Evolutionary conservation across 1,140 invertebrate genomes (phyloP), one percentile per base, ranked within the genome.

Genomic region (Orchesella cincta): DNA sequence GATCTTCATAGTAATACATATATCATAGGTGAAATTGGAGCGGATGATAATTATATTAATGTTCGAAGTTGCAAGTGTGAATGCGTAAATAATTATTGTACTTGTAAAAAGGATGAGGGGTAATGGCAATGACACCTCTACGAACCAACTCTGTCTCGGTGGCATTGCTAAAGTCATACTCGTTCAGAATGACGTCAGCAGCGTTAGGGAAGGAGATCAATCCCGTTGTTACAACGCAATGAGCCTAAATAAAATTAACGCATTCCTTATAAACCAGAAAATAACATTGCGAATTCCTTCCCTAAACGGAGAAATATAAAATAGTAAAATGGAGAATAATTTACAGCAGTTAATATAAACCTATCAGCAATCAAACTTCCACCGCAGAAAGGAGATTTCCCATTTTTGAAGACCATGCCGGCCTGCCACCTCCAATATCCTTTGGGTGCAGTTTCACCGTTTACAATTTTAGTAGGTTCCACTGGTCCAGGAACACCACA

Each of bases 311-410:
- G n/a, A n/a, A n/a, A n/a, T n/a, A n/a, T n/a, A 46, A 46, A 8
- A 18, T 46, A 46, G 39, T 36, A 23, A 20, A 51, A 51, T 5
- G 2, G 36, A 51, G 62, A 8, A 8, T 89, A 90, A 82, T 90
- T 89, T 28, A 89, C 88, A 35, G 89, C 89, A 34, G 87, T 89
- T 0, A 90, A 82, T 2, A 90, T 85, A 85, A 88, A 89, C 36
- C 85, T 80, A 51, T 86, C 84, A 78, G 85, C 87, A 51, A 90
- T 86, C 1, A 90, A 84, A 29, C 87, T 86, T n/a, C 87, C 89
- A 0, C 89, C 89, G 83, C 89, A 90, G 77, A 87, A 86, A 79
- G 88, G 87, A 31, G 23, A 34, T 33, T 72, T 64, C 77, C 85
- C 82, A 29, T 87, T 80, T 51, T 83, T 82, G 20, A 84, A 76